Evolutionary conservation across 1,140 invertebrate genomes (phyloP).

Genomic region (Mylabris phalerata): DNA sequence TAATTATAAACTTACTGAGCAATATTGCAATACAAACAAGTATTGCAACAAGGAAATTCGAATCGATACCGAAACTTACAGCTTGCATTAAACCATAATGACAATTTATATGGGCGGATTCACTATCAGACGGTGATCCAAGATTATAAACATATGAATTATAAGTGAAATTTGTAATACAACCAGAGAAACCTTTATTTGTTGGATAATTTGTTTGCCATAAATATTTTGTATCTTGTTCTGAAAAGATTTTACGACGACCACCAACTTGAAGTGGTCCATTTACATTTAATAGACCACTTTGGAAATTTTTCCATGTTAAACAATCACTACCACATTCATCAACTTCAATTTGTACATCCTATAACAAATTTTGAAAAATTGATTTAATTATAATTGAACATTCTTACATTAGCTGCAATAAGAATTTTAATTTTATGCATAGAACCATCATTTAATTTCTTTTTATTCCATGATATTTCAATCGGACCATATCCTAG

Average conservation of each 20-base stretch:
- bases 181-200: slow-evolving; percentile 67
- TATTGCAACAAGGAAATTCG: slow-evolving; percentile 78
- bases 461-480: slow-evolving; percentile 48
- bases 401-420: slow-evolving; percentile 13
- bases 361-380: slow-evolving; percentile 39
- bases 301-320: slow-evolving; percentile 62
- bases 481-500: slow-evolving; percentile 75
- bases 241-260: slow-evolving; percentile 51
- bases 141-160: slow-evolving; percentile 74
- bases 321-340: slow-evolving; percentile 67
- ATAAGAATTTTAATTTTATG: slow-evolving; percentile 59
- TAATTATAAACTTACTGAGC: slow-evolving; percentile 52
- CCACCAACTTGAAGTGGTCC: slow-evolving; percentile 84
- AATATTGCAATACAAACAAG: slow-evolving; percentile 70
- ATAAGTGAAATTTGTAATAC: slow-evolving; percentile 78
- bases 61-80: slow-evolving; percentile 72
- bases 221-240: slow-evolving; percentile 43
- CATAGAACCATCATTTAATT: slow-evolving; percentile 67
- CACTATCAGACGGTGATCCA: slow-evolving; percentile 60
- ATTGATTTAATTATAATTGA: background rate
- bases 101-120: slow-evolving; percentile 61
- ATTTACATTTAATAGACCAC: slow-evolving; percentile 81
- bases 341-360: slow-evolving; percentile 70
- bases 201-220: slow-evolving; percentile 61
- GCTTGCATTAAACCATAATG: slow-evolving; percentile 61